Conservation (phyloP, 1,140 invertebrate species). For the Ceratoteleas bidentatus region DNA sequence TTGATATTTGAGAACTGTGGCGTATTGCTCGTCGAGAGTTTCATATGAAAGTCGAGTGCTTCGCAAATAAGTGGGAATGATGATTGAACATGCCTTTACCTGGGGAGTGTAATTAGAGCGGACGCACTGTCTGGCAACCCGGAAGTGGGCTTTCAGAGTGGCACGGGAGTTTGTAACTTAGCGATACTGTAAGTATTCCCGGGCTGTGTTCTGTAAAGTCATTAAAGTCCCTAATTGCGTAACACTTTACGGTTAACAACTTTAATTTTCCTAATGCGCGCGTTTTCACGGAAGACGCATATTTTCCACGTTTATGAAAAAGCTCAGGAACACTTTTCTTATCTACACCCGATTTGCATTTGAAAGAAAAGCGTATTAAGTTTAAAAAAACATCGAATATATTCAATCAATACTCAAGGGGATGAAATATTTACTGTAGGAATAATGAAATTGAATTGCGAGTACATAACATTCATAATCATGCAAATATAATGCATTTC, state of each 20-base stretch:
- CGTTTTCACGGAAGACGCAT: no score
- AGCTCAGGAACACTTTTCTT: not conserved
- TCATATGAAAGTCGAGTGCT: conserved; percentile 45
- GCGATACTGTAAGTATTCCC: conserved; percentile 9
- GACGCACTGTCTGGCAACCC: conserved; percentile 12
- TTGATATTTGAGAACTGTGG: conserved; percentile 9
- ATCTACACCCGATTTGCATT: not conserved
- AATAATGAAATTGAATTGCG: no score
- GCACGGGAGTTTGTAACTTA: conserved; percentile 11
- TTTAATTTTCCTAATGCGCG: conserved; percentile 24
- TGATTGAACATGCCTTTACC: conserved; percentile 49
- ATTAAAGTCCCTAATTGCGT: conserved; percentile 36
- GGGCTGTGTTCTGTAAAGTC: conserved; percentile 27
- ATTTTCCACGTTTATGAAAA: not conserved
- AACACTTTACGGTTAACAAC: conserved; percentile 25
- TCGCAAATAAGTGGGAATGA: conserved; percentile 39
- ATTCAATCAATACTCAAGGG: no score
- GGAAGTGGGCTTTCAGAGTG: conserved; percentile 41
- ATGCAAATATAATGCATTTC: no score
- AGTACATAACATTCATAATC: no score
- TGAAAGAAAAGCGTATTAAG: no score
- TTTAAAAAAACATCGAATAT: no score
- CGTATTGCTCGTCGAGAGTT: conserved; percentile 15
- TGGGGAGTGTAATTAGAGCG: conserved; percentile 45
- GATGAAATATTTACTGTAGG: no score